Conservation (phyloP, 2,113 vertebrate species). For the Sciurus niger region DNA sequence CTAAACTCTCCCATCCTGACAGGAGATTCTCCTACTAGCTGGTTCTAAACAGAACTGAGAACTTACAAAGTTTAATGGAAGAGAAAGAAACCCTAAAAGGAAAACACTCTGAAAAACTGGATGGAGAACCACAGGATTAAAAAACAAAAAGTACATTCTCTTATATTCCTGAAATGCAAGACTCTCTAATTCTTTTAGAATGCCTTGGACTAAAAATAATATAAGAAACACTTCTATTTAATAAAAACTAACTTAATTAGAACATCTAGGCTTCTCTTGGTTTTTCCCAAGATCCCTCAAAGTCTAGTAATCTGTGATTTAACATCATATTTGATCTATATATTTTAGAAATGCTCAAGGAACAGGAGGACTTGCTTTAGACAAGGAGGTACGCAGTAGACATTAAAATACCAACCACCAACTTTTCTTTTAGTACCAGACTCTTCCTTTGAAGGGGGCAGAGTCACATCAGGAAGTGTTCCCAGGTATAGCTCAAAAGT, state of each 20-base stretch:
- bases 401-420: not conserved
- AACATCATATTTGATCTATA: not conserved
- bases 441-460: not conserved
- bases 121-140: not conserved
- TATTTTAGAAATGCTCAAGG: slow-evolving; percentile 10
- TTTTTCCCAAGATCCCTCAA: not conserved
- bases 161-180: not conserved
- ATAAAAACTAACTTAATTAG: not conserved
- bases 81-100: not conserved
- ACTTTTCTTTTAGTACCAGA: not conserved
- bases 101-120: slow-evolving; percentile 18
- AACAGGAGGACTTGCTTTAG: not conserved
- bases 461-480: not conserved
- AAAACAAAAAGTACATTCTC: not conserved
- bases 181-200: not conserved
- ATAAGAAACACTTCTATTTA: not conserved
- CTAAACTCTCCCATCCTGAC: not conserved
- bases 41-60: not conserved
- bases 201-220: not conserved
- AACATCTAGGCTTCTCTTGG: not conserved
- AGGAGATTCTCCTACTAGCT: not conserved
- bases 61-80: slow-evolving; percentile 28
- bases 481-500: not conserved
- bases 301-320: not conserved
- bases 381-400: not conserved